Percentiles rank a stretch among this genome's conserved stretches.
phyloP scores from a whole-genome alignment of 2,113 vertebrate species.

The Antigone vipio region DNA sequence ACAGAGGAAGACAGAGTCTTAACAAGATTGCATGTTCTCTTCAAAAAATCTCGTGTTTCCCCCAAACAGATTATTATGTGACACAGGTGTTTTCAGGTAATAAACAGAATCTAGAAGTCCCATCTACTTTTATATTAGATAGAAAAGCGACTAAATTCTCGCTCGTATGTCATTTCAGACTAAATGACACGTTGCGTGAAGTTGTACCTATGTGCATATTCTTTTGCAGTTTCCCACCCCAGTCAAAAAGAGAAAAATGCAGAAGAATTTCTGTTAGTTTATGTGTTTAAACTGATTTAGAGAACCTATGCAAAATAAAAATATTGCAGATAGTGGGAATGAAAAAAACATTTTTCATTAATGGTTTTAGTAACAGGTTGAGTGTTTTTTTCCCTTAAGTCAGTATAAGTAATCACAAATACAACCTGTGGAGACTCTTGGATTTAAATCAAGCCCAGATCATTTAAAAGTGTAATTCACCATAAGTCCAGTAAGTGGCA shows the following conservation, averaged over 20 bases:
- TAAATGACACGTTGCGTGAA: background rate
- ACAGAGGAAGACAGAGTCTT: background rate
- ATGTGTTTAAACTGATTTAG: background rate
- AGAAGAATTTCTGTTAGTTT: background rate
- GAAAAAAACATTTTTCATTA: background rate
- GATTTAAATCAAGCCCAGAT: background rate
- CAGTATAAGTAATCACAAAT: background rate
- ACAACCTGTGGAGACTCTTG: background rate
- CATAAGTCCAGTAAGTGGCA: conserved; percentile 43
- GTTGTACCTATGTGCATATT: accelerated
- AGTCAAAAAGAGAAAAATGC: background rate
- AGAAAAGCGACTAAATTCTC: too few relatives aligned
- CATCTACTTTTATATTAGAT: background rate
- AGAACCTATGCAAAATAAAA: background rate
- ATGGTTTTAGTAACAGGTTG: background rate
- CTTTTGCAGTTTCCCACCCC: background rate
- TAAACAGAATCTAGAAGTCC: background rate
- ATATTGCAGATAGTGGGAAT: background rate
- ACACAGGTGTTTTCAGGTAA: background rate
- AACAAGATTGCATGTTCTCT: accelerated
- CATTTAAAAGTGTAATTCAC: background rate
- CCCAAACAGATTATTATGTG: too few relatives aligned
- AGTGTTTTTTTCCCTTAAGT: accelerated
- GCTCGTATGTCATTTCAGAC: accelerated
- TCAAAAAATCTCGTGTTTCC: too few relatives aligned